Evolutionary conservation across 2,888 invertebrate genomes (phyloP).

Genomic region (Panorpa germanica): DNA sequence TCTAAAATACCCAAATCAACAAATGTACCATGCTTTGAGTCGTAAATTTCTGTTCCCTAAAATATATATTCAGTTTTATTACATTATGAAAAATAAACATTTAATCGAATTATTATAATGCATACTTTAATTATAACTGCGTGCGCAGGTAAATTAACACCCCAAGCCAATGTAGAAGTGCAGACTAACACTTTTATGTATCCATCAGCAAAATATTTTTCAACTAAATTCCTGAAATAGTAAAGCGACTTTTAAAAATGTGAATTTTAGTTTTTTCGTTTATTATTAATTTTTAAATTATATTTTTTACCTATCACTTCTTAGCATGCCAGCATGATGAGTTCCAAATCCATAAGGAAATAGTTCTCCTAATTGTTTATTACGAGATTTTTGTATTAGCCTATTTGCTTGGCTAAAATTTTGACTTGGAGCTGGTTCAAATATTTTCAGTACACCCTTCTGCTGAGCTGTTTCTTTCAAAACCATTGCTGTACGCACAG

Average conservation of each 20-base stretch:
- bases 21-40: conserved; percentile 84
- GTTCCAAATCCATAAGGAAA: conserved; percentile 78
- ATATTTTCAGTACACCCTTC: conserved; percentile 48
- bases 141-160: conserved; percentile 97
- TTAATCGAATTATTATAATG: conserved; percentile 5
- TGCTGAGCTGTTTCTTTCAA: conserved; percentile 67
- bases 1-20: conserved; percentile 93
- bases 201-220: conserved; percentile 79
- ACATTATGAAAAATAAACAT: not conserved
- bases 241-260: conserved; percentile 8
- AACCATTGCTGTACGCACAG: conserved; percentile 70
- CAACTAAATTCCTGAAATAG: conserved; percentile 49
- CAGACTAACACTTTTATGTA: conserved; percentile 80
- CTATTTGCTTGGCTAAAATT: conserved; percentile 49
- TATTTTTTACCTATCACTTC: conserved; percentile 67
- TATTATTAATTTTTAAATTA: no score
- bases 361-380: conserved; percentile 65
- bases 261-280: not conserved
- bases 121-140: conserved; percentile 84
- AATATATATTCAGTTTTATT: conserved; percentile 13
- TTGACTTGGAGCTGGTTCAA: conserved; percentile 42
- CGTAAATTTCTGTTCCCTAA: conserved; percentile 76
- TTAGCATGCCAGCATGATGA: conserved; percentile 92
- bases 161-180: conserved; percentile 98
- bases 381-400: conserved; percentile 50